These are phyloP conservation scores for Oreochromis niloticus DNA, from an alignment of 2,113 vertebrate species.

Conservation along the genomic window DNA sequence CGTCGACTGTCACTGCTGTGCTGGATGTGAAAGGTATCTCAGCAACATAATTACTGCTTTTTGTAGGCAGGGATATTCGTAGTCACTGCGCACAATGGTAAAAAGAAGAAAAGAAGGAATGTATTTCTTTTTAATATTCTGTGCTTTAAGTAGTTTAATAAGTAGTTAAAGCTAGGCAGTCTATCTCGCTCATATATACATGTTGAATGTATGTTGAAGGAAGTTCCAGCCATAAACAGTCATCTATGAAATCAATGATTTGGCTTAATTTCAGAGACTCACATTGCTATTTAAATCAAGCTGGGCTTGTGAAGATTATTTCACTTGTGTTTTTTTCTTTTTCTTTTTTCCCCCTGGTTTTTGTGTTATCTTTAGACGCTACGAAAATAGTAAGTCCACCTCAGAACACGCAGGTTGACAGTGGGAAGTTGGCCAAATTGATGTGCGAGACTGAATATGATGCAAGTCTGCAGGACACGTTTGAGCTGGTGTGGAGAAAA, in stretches of 20 bases:
- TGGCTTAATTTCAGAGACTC: background rate
- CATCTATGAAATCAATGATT: background rate
- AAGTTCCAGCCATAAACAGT: background rate
- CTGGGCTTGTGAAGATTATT: background rate
- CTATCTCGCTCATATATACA: background rate
- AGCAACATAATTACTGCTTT: background rate
- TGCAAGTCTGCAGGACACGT: conserved; percentile 72
- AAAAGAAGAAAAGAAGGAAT: background rate
- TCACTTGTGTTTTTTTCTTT: background rate
- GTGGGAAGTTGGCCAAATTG: conserved; percentile 73
- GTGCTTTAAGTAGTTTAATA: background rate
- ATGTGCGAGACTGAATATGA: conserved; percentile 79
- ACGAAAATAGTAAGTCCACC: conserved; percentile 78
- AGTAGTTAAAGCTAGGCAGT: background rate
- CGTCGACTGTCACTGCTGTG: conserved; percentile 72
- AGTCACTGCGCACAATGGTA: background rate
- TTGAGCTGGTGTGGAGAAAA: conserved; percentile 84
- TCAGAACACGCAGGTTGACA: conserved; percentile 70
- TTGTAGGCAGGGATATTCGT: background rate
- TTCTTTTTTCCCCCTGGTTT: background rate
- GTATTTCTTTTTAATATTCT: background rate
- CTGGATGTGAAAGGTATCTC: conserved; percentile 85
- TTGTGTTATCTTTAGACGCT: conserved; percentile 72
- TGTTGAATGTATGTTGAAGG: background rate
- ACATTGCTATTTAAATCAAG: background rate